A percentile compares a stretch with the other conserved stretches of the same genome.
Conservation (phyloP, 2,797 vertebrate species). For the Spea hammondii region DNA sequence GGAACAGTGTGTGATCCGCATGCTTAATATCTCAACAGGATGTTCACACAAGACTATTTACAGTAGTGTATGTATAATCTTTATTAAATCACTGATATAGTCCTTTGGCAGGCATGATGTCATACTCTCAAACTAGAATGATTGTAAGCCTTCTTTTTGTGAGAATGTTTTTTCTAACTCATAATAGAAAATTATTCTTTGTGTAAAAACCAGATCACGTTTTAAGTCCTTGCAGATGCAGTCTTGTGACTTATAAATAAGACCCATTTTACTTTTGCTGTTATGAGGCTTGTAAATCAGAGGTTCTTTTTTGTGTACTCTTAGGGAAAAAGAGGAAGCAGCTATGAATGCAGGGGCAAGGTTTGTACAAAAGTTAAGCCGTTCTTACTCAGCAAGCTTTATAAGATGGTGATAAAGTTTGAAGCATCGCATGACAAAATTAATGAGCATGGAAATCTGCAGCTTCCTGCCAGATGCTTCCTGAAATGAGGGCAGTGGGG, state of each 20-base stretch:
- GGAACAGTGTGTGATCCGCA: conserved; percentile 18
- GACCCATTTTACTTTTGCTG: conserved; percentile 19
- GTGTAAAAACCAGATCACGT: conserved; percentile 22
- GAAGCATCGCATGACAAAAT: conserved; percentile 48
- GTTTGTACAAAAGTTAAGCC: conserved; percentile 23
- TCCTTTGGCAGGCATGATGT: conserved; percentile 39
- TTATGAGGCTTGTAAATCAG: conserved; percentile 40
- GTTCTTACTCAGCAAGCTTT: conserved; percentile 40
- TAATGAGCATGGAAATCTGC: conserved; percentile 37
- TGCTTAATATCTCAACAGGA: conserved; percentile 30
- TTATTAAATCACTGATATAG: conserved; percentile 13
- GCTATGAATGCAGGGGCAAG: conserved; percentile 25
- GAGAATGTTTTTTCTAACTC: conserved; percentile 36
- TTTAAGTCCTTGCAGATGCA: conserved; percentile 35
- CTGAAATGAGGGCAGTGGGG: conserved; percentile 38
- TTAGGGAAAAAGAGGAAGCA: conserved; percentile 31
- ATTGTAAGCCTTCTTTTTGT: conserved; percentile 31
- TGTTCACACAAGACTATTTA: conserved; percentile 37
- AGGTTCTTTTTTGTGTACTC: conserved; percentile 13
- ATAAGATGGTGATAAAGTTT: conserved; percentile 47
- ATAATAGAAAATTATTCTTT: conserved; percentile 22
- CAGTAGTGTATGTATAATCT: not conserved
- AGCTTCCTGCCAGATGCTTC: conserved; percentile 48
- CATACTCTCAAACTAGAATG: conserved; percentile 23
- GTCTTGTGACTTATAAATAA: conserved; percentile 28